A percentile compares a stretch with the other conserved stretches of the same genome.
Conservation (phyloP, 2,888 invertebrate species). For the Lasiommata megera region DNA sequence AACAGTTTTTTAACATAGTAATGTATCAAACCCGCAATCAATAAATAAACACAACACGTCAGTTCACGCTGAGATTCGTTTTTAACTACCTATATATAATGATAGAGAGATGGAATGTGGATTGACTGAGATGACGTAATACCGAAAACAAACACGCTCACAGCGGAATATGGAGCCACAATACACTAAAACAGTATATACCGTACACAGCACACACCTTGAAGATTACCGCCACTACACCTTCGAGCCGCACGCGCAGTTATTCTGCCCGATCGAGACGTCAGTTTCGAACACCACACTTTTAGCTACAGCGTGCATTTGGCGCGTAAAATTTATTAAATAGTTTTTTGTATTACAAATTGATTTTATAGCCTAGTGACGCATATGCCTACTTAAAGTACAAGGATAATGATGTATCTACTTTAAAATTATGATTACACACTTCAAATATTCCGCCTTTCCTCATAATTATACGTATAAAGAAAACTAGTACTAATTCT, state of each 20-base stretch:
- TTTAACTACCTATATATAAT: conserved; percentile 43
- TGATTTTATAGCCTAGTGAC: background rate
- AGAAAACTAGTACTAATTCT: too few relatives aligned
- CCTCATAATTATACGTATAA: background rate
- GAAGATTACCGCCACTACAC: conserved; percentile 22
- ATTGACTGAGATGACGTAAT: conserved; percentile 62
- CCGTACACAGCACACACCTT: conserved; percentile 48
- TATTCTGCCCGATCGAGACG: conserved; percentile 42
- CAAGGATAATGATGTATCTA: background rate
- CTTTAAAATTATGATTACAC: background rate
- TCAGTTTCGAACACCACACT: conserved; percentile 34
- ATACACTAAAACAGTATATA: conserved; percentile 20
- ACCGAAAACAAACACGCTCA: conserved; percentile 65
- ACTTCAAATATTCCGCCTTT: background rate
- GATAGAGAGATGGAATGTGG: conserved; percentile 37
- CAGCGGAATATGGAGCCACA: conserved; percentile 30
- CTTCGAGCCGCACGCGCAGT: conserved; percentile 41
- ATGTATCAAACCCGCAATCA: conserved; percentile 27
- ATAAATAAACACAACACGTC: conserved; percentile 32
- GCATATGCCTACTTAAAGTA: background rate
- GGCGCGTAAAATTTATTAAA: conserved; percentile 14
- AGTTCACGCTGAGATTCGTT: conserved; percentile 24
- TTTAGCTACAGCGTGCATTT: conserved; percentile 6
- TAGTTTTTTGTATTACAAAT: background rate
- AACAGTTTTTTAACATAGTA: conserved; percentile 72